Percentiles rank a stretch among this genome's conserved stretches.
Evolutionary conservation across 1,140 invertebrate species (phyloP).

Genomic region (Steinernema khuongi): DNA sequence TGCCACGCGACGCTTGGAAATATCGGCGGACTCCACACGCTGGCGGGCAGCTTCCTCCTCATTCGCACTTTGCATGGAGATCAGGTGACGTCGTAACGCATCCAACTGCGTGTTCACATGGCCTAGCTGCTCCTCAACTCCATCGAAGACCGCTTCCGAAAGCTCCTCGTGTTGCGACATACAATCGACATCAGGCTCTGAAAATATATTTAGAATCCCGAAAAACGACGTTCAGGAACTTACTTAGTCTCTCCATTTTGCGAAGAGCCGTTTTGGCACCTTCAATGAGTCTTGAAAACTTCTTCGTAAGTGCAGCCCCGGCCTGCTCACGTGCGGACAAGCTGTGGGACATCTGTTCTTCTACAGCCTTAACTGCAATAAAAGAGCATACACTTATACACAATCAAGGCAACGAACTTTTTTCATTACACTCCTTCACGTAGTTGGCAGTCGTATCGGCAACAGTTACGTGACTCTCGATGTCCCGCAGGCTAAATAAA

Average conservation of each 20-base stretch:
- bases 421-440: background rate
- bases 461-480: background rate
- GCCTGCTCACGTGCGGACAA: background rate
- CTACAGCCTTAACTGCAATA: background rate
- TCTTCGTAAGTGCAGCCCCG: background rate
- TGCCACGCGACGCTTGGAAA: background rate
- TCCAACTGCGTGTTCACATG: background rate
- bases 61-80: background rate
- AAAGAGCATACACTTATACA: background rate
- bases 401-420: background rate
- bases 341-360: background rate
- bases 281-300: constrained; percentile 27
- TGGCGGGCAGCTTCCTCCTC: background rate
- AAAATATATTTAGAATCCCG: background rate
- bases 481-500: background rate
- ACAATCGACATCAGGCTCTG: background rate
- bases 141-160: background rate
- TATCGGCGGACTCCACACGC: background rate
- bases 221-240: background rate
- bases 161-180: background rate
- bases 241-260: constrained; percentile 15
- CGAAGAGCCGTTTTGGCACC: constrained; percentile 25
- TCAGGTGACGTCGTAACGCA: background rate
- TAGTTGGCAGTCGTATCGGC: background rate
- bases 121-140: background rate